Percentiles rank a stretch among this genome's conserved stretches.
Conservation (phyloP, 2,797 vertebrate genomes). For the Coluber constrictor region DNA sequence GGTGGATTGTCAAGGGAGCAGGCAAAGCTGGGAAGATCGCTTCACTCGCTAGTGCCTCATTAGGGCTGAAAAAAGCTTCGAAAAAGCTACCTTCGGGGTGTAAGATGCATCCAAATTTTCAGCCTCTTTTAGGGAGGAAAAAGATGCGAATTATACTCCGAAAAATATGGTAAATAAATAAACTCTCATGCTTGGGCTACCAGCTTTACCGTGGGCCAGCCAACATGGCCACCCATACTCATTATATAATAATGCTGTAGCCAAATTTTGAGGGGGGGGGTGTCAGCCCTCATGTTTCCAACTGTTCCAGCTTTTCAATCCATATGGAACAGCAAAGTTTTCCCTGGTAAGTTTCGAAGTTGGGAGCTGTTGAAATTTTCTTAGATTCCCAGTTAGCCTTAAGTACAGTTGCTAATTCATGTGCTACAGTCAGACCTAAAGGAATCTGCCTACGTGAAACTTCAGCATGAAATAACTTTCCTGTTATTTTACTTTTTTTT, state of each 20-base stretch:
- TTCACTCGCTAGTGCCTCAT: too few species aligned
- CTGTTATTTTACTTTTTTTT: neutral
- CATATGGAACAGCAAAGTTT: neutral
- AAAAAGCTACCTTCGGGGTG: too few species aligned
- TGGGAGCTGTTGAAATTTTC: neutral
- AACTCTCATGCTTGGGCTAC: neutral
- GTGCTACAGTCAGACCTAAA: neutral
- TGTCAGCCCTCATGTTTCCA: neutral
- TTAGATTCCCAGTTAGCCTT: neutral
- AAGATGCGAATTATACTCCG: too few species aligned
- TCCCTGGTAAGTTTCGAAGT: neutral
- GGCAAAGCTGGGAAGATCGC: too few species aligned
- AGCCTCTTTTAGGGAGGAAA: too few species aligned
- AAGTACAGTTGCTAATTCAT: neutral
- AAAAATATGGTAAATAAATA: too few species aligned
- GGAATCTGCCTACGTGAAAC: too few species aligned
- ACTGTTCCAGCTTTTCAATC: neutral
- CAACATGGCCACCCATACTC: neutral
- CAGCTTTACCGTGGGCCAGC: neutral
- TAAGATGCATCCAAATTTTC: too few species aligned
- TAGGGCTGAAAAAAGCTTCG: too few species aligned
- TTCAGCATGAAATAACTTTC: neutral
- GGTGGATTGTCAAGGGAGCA: too few species aligned
- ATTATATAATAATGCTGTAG: neutral
- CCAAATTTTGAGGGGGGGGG: too few species aligned